Conservation (phyloP, 1,140 invertebrate species). For the Leptestheria dahalacensis region DNA sequence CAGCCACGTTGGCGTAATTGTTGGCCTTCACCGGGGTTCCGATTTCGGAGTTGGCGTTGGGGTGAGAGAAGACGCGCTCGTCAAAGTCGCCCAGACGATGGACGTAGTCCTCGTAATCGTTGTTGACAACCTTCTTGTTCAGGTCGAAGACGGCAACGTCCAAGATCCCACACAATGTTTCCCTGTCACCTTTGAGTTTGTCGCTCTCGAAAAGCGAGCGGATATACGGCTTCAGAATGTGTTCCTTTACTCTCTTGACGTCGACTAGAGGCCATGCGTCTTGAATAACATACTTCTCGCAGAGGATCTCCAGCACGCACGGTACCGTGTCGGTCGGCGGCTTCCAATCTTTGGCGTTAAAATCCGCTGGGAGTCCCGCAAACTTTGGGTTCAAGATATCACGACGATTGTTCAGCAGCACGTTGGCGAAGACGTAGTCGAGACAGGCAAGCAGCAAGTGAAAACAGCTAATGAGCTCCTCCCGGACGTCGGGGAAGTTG, state of each 20-base stretch:
- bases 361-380: slow-evolving; percentile 55
- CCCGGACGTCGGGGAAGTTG: slow-evolving; percentile 59
- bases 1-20: slow-evolving; percentile 26
- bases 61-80: slow-evolving; percentile 71
- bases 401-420: slow-evolving; percentile 55
- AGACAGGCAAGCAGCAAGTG: slow-evolving; percentile 78
- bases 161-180: slow-evolving; percentile 48
- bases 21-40: slow-evolving; percentile 40
- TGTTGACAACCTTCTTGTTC: slow-evolving; percentile 71
- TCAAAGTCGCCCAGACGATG: slow-evolving; percentile 88
- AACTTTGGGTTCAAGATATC: slow-evolving; percentile 76
- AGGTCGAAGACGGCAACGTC: slow-evolving; percentile 54
- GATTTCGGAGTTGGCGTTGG: slow-evolving; percentile 50
- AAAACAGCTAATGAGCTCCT: slow-evolving; percentile 88
- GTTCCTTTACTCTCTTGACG: slow-evolving; percentile 77
- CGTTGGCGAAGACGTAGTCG: slow-evolving; percentile 80
- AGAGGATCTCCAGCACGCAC: slow-evolving; percentile 70
- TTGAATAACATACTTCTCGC: slow-evolving; percentile 47
- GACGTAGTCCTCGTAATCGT: slow-evolving; percentile 79
- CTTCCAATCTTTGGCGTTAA: slow-evolving; percentile 46
- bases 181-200: slow-evolving; percentile 41
- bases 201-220: slow-evolving; percentile 60
- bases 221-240: slow-evolving; percentile 66
- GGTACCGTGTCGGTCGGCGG: slow-evolving; percentile 43
- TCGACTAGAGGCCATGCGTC: slow-evolving; percentile 58